These are phyloP conservation scores for Machaerirhynchus nigripectus DNA, from an alignment of 2,113 vertebrate genomes.

Conservation along the genomic window DNA sequence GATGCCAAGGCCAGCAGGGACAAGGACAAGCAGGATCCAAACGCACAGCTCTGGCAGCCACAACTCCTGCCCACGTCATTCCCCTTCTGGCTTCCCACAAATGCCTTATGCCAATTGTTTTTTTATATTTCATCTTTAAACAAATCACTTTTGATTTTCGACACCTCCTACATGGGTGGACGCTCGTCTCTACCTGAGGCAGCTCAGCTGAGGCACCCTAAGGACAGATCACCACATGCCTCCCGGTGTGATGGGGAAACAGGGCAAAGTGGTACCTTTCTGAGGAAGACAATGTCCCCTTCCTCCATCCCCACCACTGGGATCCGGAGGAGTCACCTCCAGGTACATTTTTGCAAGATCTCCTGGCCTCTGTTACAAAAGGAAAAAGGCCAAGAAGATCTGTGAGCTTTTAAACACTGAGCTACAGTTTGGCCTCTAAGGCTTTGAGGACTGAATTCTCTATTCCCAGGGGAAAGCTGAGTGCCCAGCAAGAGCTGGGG, in stretches of 20 bases:
- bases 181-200: not conserved
- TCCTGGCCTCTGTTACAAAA: not conserved
- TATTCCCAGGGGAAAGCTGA: not conserved
- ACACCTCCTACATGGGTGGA: not conserved
- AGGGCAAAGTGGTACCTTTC: too few relatives aligned
- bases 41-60: not conserved
- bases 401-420: not conserved
- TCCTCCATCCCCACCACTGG: not conserved
- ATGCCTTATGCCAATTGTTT: not conserved
- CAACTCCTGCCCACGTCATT: not conserved
- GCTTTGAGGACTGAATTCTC: not conserved
- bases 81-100: not conserved
- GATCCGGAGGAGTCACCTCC: not conserved
- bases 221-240: not conserved
- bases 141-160: not conserved
- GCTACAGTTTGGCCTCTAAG: not conserved
- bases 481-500: not conserved
- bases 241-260: rapidly evolving
- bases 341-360: not conserved
- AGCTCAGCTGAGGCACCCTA: not conserved
- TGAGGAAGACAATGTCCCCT: not conserved
- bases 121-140: not conserved
- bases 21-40: not conserved
- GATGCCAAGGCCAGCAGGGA: not conserved
- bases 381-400: not conserved